phyloP scores from a whole-genome alignment of 2,797 vertebrate species.

The Alfaro cultratus region DNA sequence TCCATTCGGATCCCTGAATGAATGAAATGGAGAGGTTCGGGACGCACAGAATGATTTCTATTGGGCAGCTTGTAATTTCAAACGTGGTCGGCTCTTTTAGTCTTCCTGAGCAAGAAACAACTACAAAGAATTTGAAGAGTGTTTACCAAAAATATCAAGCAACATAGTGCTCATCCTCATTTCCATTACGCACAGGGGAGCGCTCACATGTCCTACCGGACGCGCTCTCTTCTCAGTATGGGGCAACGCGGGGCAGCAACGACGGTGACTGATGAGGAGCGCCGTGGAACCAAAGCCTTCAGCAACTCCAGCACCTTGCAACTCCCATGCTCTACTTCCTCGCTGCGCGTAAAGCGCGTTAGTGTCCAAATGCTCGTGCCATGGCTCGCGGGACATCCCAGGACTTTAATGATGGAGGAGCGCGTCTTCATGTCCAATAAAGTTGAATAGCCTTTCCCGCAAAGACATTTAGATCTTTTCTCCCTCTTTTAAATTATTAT shows the following conservation, averaged over 20 bases:
- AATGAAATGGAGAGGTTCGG: neutral
- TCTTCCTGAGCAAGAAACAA: neutral
- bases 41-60: neutral
- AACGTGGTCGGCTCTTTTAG: neutral
- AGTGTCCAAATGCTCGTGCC: slow-evolving; percentile 1
- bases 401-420: slow-evolving; percentile 24
- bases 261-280: slow-evolving; percentile 13
- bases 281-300: slow-evolving; percentile 29
- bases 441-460: slow-evolving; percentile 43
- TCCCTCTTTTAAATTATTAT: neutral
- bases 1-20: neutral
- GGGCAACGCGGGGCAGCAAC: slow-evolving; percentile 37
- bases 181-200: slow-evolving; percentile 68
- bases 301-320: slow-evolving; percentile 12
- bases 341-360: slow-evolving; percentile 10
- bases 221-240: slow-evolving; percentile 37
- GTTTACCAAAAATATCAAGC: neutral
- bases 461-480: slow-evolving; percentile 2
- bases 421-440: slow-evolving; percentile 26
- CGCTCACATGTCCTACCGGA: slow-evolving; percentile 41
- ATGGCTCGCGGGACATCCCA: slow-evolving; percentile 15
- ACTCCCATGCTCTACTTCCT: slow-evolving; percentile 1
- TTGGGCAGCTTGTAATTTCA: neutral
- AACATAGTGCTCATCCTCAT: neutral
- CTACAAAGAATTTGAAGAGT: neutral